Conservation (phyloP, 2,888 invertebrate genomes). For the Eilema depressum region DNA sequence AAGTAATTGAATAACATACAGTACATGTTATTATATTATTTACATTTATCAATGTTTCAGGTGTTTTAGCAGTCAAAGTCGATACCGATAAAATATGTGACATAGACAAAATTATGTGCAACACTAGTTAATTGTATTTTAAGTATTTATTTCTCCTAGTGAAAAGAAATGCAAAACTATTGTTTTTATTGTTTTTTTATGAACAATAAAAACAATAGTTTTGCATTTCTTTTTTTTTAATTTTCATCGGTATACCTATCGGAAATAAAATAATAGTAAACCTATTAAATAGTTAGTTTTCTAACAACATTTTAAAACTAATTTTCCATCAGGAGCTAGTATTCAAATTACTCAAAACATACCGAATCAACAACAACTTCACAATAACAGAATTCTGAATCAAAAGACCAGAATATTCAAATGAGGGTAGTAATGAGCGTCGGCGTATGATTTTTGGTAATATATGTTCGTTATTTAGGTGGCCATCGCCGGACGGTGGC, state of each 20-base stretch:
- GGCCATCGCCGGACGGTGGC: conserved; percentile 75
- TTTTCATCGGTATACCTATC: no score
- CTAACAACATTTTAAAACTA: neutral
- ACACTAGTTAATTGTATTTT: no score
- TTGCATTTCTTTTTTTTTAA: no score
- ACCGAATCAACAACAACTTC: conserved; percentile 18
- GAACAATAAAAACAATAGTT: no score
- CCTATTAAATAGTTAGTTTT: neutral
- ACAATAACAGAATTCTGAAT: conserved; percentile 44
- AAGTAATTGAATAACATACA: no score
- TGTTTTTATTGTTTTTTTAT: neutral
- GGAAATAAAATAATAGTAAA: neutral
- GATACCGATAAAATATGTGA: no score
- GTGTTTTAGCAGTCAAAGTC: no score
- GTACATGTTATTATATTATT: no score
- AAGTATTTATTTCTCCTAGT: neutral
- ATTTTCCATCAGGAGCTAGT: neutral
- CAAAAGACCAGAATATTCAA: conserved; percentile 66
- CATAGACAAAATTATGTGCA: no score
- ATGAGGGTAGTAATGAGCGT: conserved; percentile 81
- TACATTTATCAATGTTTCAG: no score
- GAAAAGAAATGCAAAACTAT: neutral
- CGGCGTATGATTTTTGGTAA: conserved; percentile 79
- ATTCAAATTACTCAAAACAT: neutral
- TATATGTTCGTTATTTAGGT: conserved; percentile 80